Evolutionary conservation across 1,140 invertebrate species (phyloP), one percentile per base, ranked within the genome.

Genomic region (Calliopsis andreniformis): DNA sequence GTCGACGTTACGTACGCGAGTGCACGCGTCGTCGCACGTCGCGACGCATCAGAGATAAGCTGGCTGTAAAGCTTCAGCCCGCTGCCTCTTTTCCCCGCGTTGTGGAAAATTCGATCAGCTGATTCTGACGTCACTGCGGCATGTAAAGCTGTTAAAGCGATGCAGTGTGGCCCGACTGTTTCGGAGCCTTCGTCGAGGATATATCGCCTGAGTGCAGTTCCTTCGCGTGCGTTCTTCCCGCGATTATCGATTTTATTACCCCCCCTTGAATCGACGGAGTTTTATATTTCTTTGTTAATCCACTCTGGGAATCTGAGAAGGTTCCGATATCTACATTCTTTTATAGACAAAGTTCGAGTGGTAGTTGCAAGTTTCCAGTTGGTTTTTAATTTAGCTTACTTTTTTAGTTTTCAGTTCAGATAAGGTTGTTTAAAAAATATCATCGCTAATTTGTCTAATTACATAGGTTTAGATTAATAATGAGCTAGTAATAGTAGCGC

Each of bases 81-180:
- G 18, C 51, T 39, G 23, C 43, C 45, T 47, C 35, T 64, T 32
- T 35, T 30, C 20, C 23, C n/a, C 25, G 16, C 30, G n/a, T 51
- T 28, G 10, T 20, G 35, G 71, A 69, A 68, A 76, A 76, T 30
- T 76, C 73, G 73, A 69, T 76, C 73, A 69, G 73, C 73, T 76
- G 73, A 23, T 14, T n/a, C 14, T 76, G 66, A 76, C 71, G 62
- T 73, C 62, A 73, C 25, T 30, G 23, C 64, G 32, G 72, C n/a
- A n/a, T 59, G 72, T 59, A 63, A 70, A 59, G 73, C 14, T 18
- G 43, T 32, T 20, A 7, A 45, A 58, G 7, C 35, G 53, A 14
- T 8, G 4, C 53, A 23, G 25, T 20, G 32, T 16, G n/a, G n/a
- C 6, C 10, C 6, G 7, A 49, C 30, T n/a, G 45, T 35, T 67